Conservation (phyloP, 2,888 invertebrate species). For the Tachina grossa region DNA sequence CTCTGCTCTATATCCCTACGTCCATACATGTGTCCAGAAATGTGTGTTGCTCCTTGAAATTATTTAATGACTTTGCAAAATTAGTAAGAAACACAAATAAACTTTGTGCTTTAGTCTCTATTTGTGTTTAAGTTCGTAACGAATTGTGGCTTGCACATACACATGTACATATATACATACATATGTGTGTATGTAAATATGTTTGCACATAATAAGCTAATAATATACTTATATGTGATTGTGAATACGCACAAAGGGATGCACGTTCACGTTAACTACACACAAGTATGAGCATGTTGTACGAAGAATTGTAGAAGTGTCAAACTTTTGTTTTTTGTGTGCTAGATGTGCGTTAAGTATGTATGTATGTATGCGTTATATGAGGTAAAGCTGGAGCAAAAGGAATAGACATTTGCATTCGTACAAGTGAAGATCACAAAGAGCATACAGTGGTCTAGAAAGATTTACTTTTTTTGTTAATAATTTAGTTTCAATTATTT, state of each 20-base stretch:
- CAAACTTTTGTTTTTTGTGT: conserved; percentile 4
- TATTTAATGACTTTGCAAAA: conserved; percentile 68
- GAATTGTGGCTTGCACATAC: not conserved
- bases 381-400: not conserved
- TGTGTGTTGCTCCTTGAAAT: conserved; percentile 50
- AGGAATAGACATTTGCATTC: not conserved
- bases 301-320: conserved; percentile 37
- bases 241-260: not conserved
- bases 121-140: not conserved
- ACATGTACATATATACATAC: not conserved
- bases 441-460: not conserved
- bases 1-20: conserved; percentile 7
- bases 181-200: not conserved
- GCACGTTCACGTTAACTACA: not conserved
- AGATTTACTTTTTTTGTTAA: no score
- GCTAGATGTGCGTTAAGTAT: conserved; percentile 37
- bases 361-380: not conserved
- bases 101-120: conserved; percentile 10
- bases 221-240: conserved; percentile 24
- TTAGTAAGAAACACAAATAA: conserved; percentile 53
- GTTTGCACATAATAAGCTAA: conserved; percentile 43
- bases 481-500: no score
- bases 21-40: not conserved
- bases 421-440: not conserved
- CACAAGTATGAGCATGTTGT: not conserved